These are phyloP conservation scores for Drosophila algonquin DNA, from an alignment of 2,888 invertebrate species.

Conservation along the genomic window DNA sequence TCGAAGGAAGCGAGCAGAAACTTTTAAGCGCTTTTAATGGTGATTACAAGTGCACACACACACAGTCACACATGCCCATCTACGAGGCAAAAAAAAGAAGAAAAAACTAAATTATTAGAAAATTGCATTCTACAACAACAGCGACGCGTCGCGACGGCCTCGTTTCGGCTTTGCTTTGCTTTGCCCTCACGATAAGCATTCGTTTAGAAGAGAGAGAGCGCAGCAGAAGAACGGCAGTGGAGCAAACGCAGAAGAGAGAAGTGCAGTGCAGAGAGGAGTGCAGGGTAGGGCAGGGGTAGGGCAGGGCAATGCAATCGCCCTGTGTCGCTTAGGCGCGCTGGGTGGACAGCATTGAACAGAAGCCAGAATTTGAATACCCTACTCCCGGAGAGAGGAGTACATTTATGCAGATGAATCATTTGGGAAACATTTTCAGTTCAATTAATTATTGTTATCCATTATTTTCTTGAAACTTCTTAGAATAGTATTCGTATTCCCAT, in stretches of 20 bases:
- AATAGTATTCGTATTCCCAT: too few species aligned
- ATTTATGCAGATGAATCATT: too few species aligned
- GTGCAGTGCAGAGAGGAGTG: too few species aligned
- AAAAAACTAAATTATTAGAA: slow-evolving; percentile 73
- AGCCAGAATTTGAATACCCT: not conserved
- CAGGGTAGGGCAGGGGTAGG: not conserved
- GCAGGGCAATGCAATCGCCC: not conserved
- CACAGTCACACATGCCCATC: slow-evolving; percentile 24
- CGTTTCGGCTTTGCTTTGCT: slow-evolving; percentile 73
- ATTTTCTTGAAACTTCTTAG: too few species aligned
- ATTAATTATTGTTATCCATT: too few species aligned
- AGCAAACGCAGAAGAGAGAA: slow-evolving; percentile 15
- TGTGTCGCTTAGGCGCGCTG: slow-evolving; percentile 5
- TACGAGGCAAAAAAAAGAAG: slow-evolving; percentile 24
- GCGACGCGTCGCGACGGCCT: slow-evolving; percentile 56
- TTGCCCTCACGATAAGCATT: slow-evolving; percentile 73
- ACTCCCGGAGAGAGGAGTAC: not conserved
- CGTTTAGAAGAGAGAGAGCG: slow-evolving; percentile 20
- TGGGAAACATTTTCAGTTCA: slow-evolving; percentile 1
- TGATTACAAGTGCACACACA: slow-evolving; percentile 71
- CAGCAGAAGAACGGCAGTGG: slow-evolving; percentile 19
- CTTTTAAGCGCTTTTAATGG: slow-evolving; percentile 74
- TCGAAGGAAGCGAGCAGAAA: slow-evolving; percentile 66
- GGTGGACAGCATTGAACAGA: slow-evolving; percentile 31
- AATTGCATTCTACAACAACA: slow-evolving; percentile 69